A percentile compares a stretch with the other conserved stretches of the same genome.
phyloP scores from a whole-genome alignment of 2,888 invertebrate genomes.

The Blastobasis adustella region DNA sequence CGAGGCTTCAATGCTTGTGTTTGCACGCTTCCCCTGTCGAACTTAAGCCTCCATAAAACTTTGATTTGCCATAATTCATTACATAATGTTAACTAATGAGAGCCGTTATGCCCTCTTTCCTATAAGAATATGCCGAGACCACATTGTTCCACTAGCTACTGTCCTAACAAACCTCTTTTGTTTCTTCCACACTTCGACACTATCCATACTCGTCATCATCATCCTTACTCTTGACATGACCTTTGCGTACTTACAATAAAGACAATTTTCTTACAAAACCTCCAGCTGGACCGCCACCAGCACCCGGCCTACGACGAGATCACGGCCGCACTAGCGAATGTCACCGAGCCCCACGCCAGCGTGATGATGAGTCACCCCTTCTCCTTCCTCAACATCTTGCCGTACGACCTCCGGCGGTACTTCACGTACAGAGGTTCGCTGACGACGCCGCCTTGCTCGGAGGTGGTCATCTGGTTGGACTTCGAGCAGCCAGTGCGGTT shows the following conservation, averaged over 20 bases:
- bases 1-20: too few species aligned
- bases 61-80: too few species aligned
- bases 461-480: conserved; percentile 91
- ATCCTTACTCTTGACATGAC: too few species aligned
- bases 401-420: conserved; percentile 76
- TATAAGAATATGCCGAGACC: too few species aligned
- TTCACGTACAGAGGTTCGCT: conserved; percentile 90
- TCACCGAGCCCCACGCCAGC: conserved; percentile 70
- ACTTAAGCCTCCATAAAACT: too few species aligned
- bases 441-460: conserved; percentile 90
- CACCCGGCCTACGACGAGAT: conserved; percentile 76
- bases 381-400: conserved; percentile 71
- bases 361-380: conserved; percentile 64
- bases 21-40: too few species aligned
- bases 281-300: conserved; percentile 63
- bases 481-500: conserved; percentile 82
- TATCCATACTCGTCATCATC: too few species aligned
- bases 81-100: too few species aligned
- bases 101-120: too few species aligned
- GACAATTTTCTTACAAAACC: conserved; percentile 5
- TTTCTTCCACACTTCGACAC: too few species aligned
- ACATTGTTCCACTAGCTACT: too few species aligned
- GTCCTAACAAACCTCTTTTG: too few species aligned
- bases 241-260: not conserved
- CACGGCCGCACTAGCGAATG: conserved; percentile 68